Evolutionary conservation across 2,888 invertebrate species (phyloP), one percentile per base, ranked within the genome.

Genomic region (Zygaena filipendulae): DNA sequence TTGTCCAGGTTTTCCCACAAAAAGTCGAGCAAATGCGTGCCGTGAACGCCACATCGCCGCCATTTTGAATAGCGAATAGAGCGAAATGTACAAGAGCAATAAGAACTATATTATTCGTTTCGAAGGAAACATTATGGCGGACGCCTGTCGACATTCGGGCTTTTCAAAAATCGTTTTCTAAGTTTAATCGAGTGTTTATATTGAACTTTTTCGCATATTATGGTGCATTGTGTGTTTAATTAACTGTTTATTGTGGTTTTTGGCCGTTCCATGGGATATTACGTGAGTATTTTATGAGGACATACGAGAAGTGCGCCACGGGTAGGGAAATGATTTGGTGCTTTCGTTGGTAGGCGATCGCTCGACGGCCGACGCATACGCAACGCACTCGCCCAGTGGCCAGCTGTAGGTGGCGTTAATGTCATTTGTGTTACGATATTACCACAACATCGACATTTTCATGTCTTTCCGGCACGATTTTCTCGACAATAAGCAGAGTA

Each of bases 11-110:
- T 77, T 77, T 77, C 74, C 66, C 48, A 40, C 50, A 59, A 77
- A 75, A 80, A 74, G 60, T 52, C 72, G 71, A 60, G 64, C 60
- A 67, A 79, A 75, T 55, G 74, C 75, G 67, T 67, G 67, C 66
- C 58, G 77, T 58, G 77, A 64, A 64, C 79, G 72, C 69, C 68
- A 66, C 72, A 77, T 72, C 52, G 80, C 72, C 80, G 81, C 81
- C 81, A 81, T 81, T 77, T 81, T 81, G 81, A 77, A 81, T 81
- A 81, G 80, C 80, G 79, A 81, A 79, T 80, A 80, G 80, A 80
- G 77, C 67, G 68, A 71, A 71, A 42, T 47, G 72, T 74, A 67
- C 72, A 74, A 74, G 72, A 79, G 75, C 79, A 80, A 77, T 79
- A 80, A 77, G 80, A 80, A 77, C 75, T 71, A 80, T 77, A 79